Percentiles rank a stretch among this genome's conserved stretches.
These are phyloP conservation scores for Macrostomum cliftonense DNA, from an alignment of 2,888 invertebrate genomes.

Conservation along the genomic window DNA sequence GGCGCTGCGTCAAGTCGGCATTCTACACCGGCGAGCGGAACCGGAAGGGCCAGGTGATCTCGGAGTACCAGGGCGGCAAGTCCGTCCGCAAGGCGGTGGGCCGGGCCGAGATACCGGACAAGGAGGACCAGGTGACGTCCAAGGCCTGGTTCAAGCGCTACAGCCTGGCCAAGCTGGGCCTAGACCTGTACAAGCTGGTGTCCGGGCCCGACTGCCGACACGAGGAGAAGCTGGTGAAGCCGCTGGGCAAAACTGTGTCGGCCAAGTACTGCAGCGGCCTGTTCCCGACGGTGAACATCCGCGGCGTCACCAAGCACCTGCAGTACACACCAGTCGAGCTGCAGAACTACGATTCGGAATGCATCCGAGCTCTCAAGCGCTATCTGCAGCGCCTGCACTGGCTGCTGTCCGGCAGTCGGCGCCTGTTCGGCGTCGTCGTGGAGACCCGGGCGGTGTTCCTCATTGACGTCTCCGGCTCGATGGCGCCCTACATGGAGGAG, in stretches of 20 bases:
- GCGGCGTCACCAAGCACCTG: constrained; percentile 34
- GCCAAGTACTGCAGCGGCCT: constrained; percentile 34
- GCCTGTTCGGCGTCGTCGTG: constrained; percentile 32
- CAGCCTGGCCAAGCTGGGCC: constrained; percentile 28
- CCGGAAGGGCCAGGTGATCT: constrained; percentile 20
- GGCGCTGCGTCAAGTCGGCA: constrained; percentile 12
- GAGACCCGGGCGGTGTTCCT: constrained; percentile 30
- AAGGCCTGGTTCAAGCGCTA: constrained; percentile 31
- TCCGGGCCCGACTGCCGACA: constrained; percentile 35
- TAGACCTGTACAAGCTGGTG: constrained; percentile 31
- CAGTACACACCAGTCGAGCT: constrained; percentile 34
- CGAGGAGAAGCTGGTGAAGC: constrained; percentile 24
- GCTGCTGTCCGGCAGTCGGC: constrained; percentile 33
- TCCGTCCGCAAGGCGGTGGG: constrained; percentile 24
- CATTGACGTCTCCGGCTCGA: constrained; percentile 37
- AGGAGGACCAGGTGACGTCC: constrained; percentile 27
- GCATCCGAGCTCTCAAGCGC: constrained; percentile 25
- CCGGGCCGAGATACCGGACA: constrained; percentile 24
- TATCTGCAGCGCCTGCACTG: constrained; percentile 35
- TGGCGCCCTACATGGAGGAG: constrained; percentile 33
- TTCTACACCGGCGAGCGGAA: constrained; percentile 29
- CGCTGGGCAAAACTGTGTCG: constrained; percentile 26
- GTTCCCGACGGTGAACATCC: constrained; percentile 34
- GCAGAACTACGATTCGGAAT: constrained; percentile 24
- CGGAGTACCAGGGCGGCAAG: constrained; percentile 23